Evolutionary conservation across 2,113 vertebrate genomes (phyloP).

Genomic region (Lycocorax pyrrhopterus): DNA sequence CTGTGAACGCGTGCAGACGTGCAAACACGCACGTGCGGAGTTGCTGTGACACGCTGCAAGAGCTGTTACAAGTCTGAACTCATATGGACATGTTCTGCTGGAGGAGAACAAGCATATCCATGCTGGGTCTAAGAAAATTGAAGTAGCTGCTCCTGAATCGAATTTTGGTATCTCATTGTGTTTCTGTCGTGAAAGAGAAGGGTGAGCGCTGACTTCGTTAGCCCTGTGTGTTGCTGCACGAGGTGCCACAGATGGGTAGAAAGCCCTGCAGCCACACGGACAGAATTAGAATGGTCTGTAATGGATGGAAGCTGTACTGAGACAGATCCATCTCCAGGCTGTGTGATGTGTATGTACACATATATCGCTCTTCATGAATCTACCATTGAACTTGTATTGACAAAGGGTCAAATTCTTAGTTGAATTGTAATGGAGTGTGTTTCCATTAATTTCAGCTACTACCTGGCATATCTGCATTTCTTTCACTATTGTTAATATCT

Average conservation of each 20-base stretch:
- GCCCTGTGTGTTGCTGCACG: neutral
- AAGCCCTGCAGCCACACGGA: neutral
- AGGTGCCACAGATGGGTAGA: neutral
- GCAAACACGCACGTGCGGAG: fast-evolving
- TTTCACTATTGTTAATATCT: neutral
- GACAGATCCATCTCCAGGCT: neutral
- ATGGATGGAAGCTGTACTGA: neutral
- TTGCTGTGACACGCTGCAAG: neutral
- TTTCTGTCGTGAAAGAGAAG: neutral
- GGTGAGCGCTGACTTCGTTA: neutral
- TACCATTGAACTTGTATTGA: neutral
- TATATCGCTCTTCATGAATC: neutral
- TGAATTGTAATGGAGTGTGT: neutral
- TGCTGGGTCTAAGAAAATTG: neutral
- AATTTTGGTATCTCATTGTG: neutral
- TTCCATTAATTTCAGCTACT: neutral
- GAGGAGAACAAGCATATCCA: neutral
- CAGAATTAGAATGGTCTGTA: neutral
- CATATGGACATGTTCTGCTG: neutral
- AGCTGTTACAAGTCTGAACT: neutral
- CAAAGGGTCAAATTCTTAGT: neutral
- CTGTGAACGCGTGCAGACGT: neutral
- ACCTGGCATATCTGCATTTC: neutral
- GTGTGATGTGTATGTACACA: neutral
- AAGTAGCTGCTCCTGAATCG: neutral